phyloP scores from a whole-genome alignment of 2,888 invertebrate genomes.

The Flabesymbios commensalis region DNA sequence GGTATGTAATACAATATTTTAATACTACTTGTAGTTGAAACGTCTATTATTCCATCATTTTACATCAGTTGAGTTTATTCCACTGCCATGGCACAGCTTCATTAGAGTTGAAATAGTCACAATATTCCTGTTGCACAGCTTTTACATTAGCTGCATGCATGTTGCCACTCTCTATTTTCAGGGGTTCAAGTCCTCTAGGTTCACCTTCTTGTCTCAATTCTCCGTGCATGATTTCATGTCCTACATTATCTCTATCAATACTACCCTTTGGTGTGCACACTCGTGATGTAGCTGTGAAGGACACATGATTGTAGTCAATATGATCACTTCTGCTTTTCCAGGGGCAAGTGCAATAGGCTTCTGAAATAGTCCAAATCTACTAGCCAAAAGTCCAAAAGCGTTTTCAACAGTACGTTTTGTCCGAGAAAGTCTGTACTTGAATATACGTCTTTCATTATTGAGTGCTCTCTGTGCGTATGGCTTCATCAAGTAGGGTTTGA shows the following conservation, averaged over 20 bases:
- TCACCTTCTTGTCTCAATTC: not conserved
- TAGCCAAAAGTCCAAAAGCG: slow-evolving; percentile 10
- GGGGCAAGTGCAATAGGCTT: not conserved
- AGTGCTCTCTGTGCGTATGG: slow-evolving; percentile 25
- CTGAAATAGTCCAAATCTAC: not conserved
- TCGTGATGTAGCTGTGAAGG: no score
- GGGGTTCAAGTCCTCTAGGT: not conserved
- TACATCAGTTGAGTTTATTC: not conserved
- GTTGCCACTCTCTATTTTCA: not conserved
- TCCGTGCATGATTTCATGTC: not conserved
- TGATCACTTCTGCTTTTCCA: no score
- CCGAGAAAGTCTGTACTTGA: slow-evolving; percentile 15
- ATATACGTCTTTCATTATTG: not conserved
- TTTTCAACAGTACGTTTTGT: slow-evolving; percentile 18
- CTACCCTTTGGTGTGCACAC: not conserved
- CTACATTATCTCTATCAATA: not conserved
- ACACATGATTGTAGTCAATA: no score
- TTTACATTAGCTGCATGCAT: not conserved
- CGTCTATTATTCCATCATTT: no score
- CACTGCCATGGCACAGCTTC: not conserved
- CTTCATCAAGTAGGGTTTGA: slow-evolving; percentile 25
- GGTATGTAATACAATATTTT: not conserved
- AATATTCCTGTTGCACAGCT: not conserved
- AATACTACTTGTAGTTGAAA: no score
- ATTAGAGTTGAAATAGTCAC: not conserved